Conservation (phyloP, 2,888 invertebrate species). For the Ochropacha duplaris region DNA sequence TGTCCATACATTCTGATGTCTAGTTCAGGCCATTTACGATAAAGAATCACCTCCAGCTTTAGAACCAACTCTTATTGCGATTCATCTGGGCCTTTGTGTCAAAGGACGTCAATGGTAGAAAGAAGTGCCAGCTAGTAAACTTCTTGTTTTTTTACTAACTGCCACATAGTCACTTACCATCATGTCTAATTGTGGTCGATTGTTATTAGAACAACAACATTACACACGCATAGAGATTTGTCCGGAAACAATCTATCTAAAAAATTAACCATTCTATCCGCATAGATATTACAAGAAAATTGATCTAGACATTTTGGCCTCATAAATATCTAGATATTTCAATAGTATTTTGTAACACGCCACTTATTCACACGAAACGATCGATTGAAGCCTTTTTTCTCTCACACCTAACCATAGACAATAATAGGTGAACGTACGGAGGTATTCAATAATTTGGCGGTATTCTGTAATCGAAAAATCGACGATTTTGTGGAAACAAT, state of each 20-base stretch:
- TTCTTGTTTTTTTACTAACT: too few species aligned
- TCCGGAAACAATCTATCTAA: not conserved
- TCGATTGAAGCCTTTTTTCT: not conserved
- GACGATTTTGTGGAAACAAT: not conserved
- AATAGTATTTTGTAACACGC: conserved; percentile 1
- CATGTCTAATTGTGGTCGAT: too few species aligned
- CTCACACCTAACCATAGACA: not conserved
- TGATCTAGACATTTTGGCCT: not conserved
- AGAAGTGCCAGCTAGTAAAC: too few species aligned
- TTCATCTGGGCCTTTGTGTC: too few species aligned
- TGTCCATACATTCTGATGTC: too few species aligned
- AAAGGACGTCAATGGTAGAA: too few species aligned
- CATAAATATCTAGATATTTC: not conserved
- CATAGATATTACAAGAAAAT: not conserved
- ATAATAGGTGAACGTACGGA: not conserved
- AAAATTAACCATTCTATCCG: not conserved
- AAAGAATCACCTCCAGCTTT: too few species aligned
- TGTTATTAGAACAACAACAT: too few species aligned
- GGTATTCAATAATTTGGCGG: not conserved
- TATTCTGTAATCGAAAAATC: not conserved
- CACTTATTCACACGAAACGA: not conserved
- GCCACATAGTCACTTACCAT: too few species aligned
- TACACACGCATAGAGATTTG: too few species aligned
- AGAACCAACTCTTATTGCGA: too few species aligned
- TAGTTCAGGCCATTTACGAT: too few species aligned